A percentile compares a stretch with the other conserved stretches of the same genome.
These are phyloP conservation scores for Puma concolor DNA, from an alignment of 2,113 vertebrate genomes.

Conservation along the genomic window DNA sequence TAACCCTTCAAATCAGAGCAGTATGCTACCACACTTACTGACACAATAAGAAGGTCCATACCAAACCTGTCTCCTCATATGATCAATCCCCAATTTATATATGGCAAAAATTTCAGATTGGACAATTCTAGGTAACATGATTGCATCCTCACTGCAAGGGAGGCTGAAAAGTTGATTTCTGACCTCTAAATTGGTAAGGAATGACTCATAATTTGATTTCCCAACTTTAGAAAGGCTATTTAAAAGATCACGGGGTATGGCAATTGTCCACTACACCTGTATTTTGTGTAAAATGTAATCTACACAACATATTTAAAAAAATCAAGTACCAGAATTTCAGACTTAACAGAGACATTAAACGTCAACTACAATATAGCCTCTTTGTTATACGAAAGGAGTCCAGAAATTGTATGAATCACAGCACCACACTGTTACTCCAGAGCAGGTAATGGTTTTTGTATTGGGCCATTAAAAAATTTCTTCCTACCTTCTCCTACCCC, in stretches of 20 bases:
- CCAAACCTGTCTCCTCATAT: background rate
- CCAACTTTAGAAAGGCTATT: background rate
- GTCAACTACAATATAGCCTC: background rate
- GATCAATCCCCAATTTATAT: background rate
- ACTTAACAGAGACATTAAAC: background rate
- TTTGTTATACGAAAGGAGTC: background rate
- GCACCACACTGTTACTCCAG: background rate
- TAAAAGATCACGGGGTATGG: background rate
- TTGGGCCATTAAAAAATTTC: background rate
- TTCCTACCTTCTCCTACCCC: background rate
- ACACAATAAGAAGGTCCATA: background rate
- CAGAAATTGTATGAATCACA: background rate
- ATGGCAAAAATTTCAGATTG: background rate
- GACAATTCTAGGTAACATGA: background rate
- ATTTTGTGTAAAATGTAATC: background rate
- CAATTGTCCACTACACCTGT: background rate
- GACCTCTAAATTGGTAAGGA: background rate
- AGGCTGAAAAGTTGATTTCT: background rate
- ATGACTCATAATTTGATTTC: background rate
- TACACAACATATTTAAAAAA: no score
- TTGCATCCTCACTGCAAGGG: background rate
- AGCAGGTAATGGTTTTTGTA: background rate
- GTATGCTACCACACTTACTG: background rate
- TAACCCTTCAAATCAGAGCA: background rate
- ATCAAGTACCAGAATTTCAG: background rate